A percentile compares a stretch with the other conserved stretches of the same genome.
These are phyloP conservation scores for Strigamia transsilvanica DNA, from an alignment of 2,888 invertebrate species.

Conservation along the genomic window DNA sequence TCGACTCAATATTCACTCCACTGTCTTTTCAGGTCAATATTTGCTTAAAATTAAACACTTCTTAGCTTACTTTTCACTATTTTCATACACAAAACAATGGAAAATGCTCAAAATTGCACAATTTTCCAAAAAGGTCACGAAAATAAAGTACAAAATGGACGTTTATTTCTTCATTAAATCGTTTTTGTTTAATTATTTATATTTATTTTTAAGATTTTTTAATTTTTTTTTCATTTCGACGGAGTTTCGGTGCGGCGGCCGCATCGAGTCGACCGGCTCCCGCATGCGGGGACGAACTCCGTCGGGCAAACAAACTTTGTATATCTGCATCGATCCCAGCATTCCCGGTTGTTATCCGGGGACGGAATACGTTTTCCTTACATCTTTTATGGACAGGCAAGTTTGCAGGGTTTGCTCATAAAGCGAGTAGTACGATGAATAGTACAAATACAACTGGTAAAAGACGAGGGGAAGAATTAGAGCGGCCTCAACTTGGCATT, in stretches of 20 bases:
- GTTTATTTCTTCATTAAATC: neutral
- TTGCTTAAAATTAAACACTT: neutral
- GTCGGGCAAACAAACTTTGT: too few species aligned
- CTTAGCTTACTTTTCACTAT: neutral
- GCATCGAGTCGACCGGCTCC: too few species aligned
- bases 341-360: too few species aligned
- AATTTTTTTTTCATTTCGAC: too few species aligned
- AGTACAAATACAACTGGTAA: slow-evolving; percentile 19
- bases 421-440: neutral
- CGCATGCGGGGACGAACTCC: too few species aligned
- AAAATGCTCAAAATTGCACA: neutral
- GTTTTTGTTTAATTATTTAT: neutral
- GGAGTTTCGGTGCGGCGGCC: too few species aligned
- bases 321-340: too few species aligned
- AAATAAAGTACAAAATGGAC: neutral
- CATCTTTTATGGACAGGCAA: too few species aligned
- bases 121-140: neutral
- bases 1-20: neutral
- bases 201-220: too few species aligned
- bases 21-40: slow-evolving; percentile 9
- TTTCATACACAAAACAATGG: neutral
- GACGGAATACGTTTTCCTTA: too few species aligned
- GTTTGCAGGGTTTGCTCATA: too few species aligned
- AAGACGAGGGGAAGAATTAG: slow-evolving; percentile 24
- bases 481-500: slow-evolving; percentile 2